Base-by-base conservation (phyloP, 2,113 vertebrate genomes). In the Archilochus colubris region DNA sequence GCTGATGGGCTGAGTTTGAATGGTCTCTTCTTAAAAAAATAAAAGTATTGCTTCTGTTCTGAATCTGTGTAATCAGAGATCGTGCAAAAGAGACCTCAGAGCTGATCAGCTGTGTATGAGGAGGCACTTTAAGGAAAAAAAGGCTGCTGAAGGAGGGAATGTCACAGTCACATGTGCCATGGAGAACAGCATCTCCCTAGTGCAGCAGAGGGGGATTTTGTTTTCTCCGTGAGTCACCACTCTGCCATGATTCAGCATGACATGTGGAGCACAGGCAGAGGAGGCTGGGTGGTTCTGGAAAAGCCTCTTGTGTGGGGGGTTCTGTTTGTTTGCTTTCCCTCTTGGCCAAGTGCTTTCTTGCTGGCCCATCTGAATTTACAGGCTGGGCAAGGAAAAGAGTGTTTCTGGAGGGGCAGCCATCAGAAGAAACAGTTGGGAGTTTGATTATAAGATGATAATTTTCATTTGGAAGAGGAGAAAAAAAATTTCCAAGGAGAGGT, bases 241-340 rank as follows among this genome's bases (percentile, higher is more conserved):
- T 91, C 46, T 61, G 74, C 84, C 1, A 1, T 95, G 90, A 95
- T 95, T 91, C 89, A 96, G 80, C 88, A 54, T 85, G 94, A 83
- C 91, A 93, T 76, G 83, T 25, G 85, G 69, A 86, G 77, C 8
- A 8, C 84, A 68, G 78, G 86, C 92, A 91, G 87, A 91, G 87
- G 67, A 84, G 53, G 58, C 63, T 91, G 62, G 82, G 64, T 54
- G 0, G 1, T 86, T 88, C 82, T 94, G 93, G 79, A 88, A 94
- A 87, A 93, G 74, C 92, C 91, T 93, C 94, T 80, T 93, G 86
- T 6, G 54, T 80, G 67, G 43, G 67, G 82, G 19, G 12, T 50
- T 77, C 82, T 94, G 86, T 96, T 95, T 96, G 82, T 96, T 96
- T 95, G 76, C 95, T 96, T 96, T 96, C 73, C 73, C 68, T 94